A percentile compares a stretch with the other conserved stretches of the same genome.
Evolutionary conservation across 2,797 vertebrate genomes (phyloP).

Genomic region (Siniperca scherzeri): DNA sequence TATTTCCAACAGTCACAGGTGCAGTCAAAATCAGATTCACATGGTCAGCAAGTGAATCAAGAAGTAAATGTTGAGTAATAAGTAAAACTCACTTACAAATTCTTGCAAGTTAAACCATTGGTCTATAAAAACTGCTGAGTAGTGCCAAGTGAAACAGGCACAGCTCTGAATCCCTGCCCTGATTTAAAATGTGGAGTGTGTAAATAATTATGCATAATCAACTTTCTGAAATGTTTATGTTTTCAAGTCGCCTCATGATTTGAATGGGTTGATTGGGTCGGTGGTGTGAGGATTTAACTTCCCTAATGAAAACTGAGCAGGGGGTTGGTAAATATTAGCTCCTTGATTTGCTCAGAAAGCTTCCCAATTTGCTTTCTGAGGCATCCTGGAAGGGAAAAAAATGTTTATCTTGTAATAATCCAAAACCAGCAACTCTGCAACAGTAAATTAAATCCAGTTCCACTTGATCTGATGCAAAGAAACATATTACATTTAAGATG

Average conservation of each 20-base stretch:
- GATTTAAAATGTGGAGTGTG: not conserved
- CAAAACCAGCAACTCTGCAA: constrained; percentile 1
- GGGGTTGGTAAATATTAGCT: constrained; percentile 5
- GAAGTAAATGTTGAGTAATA: not conserved
- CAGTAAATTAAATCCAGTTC: not conserved
- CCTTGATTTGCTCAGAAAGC: constrained; percentile 8
- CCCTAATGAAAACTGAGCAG: constrained; percentile 11
- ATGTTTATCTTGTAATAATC: not conserved
- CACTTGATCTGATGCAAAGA: not conserved
- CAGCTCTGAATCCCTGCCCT: not conserved
- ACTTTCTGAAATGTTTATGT: constrained; percentile 17
- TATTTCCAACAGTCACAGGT: not conserved
- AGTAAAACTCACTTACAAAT: not conserved
- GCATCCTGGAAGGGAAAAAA: not conserved
- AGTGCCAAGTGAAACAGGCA: not conserved
- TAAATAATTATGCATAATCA: constrained; percentile 18
- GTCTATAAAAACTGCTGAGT: not conserved
- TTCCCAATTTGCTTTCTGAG: not conserved
- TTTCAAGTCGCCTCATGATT: constrained; percentile 8
- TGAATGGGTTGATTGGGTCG: constrained; percentile 26
- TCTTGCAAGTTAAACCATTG: not conserved
- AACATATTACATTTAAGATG: not conserved
- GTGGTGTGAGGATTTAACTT: constrained; percentile 25
- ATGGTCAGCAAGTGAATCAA: not conserved
- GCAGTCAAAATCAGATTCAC: not conserved